These are phyloP conservation scores for Takifugu bimaculatus DNA, from an alignment of 2,113 vertebrate genomes.

Conservation along the genomic window DNA sequence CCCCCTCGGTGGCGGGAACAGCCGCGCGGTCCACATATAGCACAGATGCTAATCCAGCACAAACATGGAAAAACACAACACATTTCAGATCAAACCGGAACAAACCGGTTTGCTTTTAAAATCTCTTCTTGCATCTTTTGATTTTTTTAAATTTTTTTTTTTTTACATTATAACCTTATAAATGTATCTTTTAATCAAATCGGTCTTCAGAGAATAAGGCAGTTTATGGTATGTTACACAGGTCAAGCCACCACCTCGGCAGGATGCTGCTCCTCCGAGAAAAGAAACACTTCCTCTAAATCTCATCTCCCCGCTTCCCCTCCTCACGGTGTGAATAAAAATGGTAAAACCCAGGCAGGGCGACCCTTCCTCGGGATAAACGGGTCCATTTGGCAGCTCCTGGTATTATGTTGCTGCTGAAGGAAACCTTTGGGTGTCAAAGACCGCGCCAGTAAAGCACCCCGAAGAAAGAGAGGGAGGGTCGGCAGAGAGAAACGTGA, in stretches of 20 bases:
- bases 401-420: conserved; percentile 54
- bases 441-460: conserved; percentile 44
- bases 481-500: conserved; percentile 67
- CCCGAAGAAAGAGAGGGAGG: conserved; percentile 43
- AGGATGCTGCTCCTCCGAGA: conserved; percentile 41
- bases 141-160: neutral
- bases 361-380: conserved; percentile 36
- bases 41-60: conserved; percentile 49
- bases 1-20: conserved; percentile 27
- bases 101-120: conserved; percentile 15
- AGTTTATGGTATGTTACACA: conserved; percentile 68
- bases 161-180: conserved; percentile 29
- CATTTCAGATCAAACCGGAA: too few species aligned
- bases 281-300: conserved; percentile 23
- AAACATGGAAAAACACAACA: conserved; percentile 61
- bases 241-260: conserved; percentile 54
- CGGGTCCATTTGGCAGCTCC: conserved; percentile 41
- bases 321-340: conserved; percentile 33
- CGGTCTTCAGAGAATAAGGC: conserved; percentile 54
- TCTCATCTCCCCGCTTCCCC: conserved; percentile 12
- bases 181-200: conserved; percentile 31
- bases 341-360: conserved; percentile 41
- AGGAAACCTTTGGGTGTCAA: conserved; percentile 47
- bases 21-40: conserved; percentile 8
- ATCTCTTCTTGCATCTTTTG: conserved; percentile 20